Conservation (phyloP, 1,140 invertebrate species). For the Heliconius congener region DNA sequence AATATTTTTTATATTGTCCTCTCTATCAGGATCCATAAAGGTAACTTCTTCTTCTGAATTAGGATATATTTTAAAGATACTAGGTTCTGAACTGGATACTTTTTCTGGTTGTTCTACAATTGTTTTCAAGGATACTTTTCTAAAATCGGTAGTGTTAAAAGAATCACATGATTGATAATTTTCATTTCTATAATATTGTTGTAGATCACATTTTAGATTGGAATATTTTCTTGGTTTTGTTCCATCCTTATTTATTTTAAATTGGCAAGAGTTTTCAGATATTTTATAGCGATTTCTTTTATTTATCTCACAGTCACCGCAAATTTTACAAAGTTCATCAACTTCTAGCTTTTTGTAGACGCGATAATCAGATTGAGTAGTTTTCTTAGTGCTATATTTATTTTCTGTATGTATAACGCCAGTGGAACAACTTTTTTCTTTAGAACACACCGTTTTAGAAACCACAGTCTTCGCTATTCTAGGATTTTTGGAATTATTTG, state of each 20-base stretch:
- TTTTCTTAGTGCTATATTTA: constrained; percentile 46
- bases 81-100: constrained; percentile 33
- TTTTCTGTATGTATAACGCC: constrained; percentile 41
- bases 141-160: constrained; percentile 35
- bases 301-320: constrained; percentile 45
- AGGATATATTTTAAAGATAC: constrained; percentile 38
- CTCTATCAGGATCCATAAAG: constrained; percentile 46
- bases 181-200: constrained; percentile 68
- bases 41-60: constrained; percentile 44
- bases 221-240: constrained; percentile 14
- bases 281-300: neutral
- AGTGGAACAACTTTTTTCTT: constrained; percentile 52
- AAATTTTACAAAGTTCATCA: constrained; percentile 48
- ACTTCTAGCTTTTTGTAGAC: constrained; percentile 20
- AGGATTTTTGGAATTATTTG: constrained; percentile 18
- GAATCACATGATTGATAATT: constrained; percentile 59
- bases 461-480: constrained; percentile 46
- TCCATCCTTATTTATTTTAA: neutral
- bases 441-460: constrained; percentile 36
- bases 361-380: constrained; percentile 56
- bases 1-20: constrained; percentile 51
- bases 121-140: constrained; percentile 53
- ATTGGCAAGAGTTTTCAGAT: neutral
- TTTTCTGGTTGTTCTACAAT: constrained; percentile 60
- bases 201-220: constrained; percentile 34